Conservation (phyloP, 2,797 vertebrate species). For the Pyrocephalus nanus region DNA sequence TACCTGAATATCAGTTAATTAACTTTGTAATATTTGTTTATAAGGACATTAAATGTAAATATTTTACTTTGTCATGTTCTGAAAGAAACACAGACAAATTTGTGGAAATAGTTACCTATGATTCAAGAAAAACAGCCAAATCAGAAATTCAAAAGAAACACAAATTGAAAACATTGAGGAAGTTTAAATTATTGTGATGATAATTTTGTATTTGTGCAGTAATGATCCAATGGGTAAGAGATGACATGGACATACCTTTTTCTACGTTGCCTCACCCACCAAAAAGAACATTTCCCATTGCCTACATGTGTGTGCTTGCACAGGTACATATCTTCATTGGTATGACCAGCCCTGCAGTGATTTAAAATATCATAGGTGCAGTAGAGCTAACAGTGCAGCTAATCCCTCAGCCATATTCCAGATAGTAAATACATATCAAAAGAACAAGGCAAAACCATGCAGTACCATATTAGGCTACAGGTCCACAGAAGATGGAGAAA, state of each 20-base stretch:
- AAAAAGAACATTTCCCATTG: neutral
- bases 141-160: neutral
- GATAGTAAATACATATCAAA: neutral
- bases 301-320: neutral
- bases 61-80: neutral
- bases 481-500: neutral
- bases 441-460: neutral
- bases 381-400: neutral
- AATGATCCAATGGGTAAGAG: neutral
- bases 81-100: neutral
- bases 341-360: neutral
- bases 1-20: neutral
- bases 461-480: neutral
- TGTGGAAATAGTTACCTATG: neutral
- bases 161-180: neutral
- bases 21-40: neutral
- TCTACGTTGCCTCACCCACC: neutral
- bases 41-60: neutral
- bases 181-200: neutral
- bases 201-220: neutral
- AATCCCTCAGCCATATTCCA: neutral
- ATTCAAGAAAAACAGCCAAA: neutral
- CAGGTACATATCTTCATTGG: neutral
- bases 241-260: neutral
- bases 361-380: neutral